Evolutionary conservation across 2,797 vertebrate species (phyloP).

Genomic region (Kryptopterus vitreolus): DNA sequence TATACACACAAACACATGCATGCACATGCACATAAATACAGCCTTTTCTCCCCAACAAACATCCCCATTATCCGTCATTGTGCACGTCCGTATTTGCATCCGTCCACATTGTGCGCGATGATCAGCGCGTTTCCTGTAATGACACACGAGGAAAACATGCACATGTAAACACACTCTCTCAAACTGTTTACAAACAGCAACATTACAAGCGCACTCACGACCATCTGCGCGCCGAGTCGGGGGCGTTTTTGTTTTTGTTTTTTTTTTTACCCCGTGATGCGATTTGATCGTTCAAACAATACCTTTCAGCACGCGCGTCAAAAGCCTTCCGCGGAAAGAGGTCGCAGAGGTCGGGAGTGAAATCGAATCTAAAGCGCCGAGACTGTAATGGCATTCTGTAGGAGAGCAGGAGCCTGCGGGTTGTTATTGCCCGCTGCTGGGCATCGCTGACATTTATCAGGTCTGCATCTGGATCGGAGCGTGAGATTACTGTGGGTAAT

Average conservation of each 20-base stretch:
- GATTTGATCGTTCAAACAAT: conserved; percentile 48
- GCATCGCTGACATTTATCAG: conserved; percentile 70
- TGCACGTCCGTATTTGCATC: background rate
- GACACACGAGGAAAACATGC: conserved; percentile 21
- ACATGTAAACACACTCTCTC: background rate
- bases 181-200: conserved; percentile 15
- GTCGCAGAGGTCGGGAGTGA: conserved; percentile 62
- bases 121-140: conserved; percentile 19
- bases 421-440: conserved; percentile 57
- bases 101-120: background rate
- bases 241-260: conserved; percentile 21
- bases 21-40: background rate
- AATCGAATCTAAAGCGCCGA: conserved; percentile 60
- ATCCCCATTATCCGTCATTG: background rate
- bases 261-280: background rate
- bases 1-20: background rate
- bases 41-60: background rate
- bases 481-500: conserved; percentile 70
- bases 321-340: conserved; percentile 54
- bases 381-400: conserved; percentile 64
- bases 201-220: background rate
- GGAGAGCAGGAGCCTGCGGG: conserved; percentile 54
- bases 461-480: conserved; percentile 65
- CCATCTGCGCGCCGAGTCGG: background rate
- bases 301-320: conserved; percentile 51